Base-by-base conservation (phyloP, 2,113 vertebrate genomes). In the Passer montanus region DNA sequence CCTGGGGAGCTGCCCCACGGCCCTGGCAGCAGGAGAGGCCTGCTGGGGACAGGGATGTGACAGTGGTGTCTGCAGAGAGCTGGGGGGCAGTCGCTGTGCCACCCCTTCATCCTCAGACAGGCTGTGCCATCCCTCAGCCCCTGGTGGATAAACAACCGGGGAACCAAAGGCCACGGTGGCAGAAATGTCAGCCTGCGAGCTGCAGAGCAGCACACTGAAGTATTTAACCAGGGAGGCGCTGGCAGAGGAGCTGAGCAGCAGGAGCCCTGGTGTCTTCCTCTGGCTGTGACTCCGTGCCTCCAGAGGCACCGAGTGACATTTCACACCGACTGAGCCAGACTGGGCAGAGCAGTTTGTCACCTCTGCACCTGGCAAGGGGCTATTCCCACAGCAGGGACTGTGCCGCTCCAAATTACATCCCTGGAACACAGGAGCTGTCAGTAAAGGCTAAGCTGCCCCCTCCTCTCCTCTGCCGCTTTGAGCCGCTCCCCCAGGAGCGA, bases 401-500 rank as follows among this genome's bases (percentile, higher is more conserved):
- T 15, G 30, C 49, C 41, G 3, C 56, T 70, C 17, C 47, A 15
- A 30, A 50, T 37, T 6, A 11, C 1, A 12, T 28, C 47, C 67
- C 72, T n/a, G 58, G 63, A 44, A 7, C 26, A 3, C 20, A 9
- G 46, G 2, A 47, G 78, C 27, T 41, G 52, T 26, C 37, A 13
- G 35, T 2, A n/a, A 66, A 70, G 6, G 77, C 22, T 4, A 0
- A 30, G 73, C 31, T 41, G 35, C 8, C 33, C 67, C 62, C 4
- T 74, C 31, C 41, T 13, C 50, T 33, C 0, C 0, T 6, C 31
- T 39, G 27, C 55, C 49, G 0, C 49, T 39, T 2, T 0, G 15
- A 44, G 66, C n/a, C 1, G 24, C 10, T 64, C 31, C 39, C 35
- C 28, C 31, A 4, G 60, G 27, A 74, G 49, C 5, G 2, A 3